Conservation (phyloP, 1,140 invertebrate genomes). For the Zaprionus capensis region DNA sequence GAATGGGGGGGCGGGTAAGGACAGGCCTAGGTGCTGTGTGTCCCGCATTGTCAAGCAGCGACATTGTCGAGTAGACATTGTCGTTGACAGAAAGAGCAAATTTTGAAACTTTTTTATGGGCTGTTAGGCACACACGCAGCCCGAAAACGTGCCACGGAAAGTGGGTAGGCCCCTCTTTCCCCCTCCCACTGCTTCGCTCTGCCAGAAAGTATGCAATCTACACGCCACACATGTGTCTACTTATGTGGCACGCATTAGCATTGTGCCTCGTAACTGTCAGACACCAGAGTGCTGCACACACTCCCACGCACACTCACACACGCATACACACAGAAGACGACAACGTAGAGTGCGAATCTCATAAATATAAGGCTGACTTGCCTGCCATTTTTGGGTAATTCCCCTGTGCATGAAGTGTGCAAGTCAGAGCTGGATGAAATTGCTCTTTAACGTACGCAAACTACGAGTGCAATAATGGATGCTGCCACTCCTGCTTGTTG, state of each 20-base stretch:
- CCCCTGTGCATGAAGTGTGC: background rate
- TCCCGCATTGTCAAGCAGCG: background rate
- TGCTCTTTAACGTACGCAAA: background rate
- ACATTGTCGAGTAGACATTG: background rate
- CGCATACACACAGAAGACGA: background rate
- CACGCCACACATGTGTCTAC: conserved; percentile 2
- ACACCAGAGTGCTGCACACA: conserved; percentile 1
- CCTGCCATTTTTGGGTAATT: background rate
- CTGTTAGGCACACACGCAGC: conserved; percentile 40
- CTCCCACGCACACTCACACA: too few species aligned
- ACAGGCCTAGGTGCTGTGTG: background rate
- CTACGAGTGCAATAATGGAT: background rate
- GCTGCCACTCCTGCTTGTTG: background rate
- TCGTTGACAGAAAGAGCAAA: conserved; percentile 14
- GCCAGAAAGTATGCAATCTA: conserved; percentile 10
- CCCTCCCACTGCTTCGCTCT: background rate
- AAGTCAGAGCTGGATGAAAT: background rate
- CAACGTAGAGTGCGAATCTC: background rate
- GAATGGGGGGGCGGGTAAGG: background rate
- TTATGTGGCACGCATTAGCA: conserved; percentile 23
- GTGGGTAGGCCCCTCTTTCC: background rate
- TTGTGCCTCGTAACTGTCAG: conserved; percentile 4
- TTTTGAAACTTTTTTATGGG: conserved; percentile 28
- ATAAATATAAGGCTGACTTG: background rate
- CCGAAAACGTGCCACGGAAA: conserved; percentile 26